A percentile compares a stretch with the other conserved stretches of the same genome.
phyloP scores from a whole-genome alignment of 2,797 vertebrate species.

The Molossus molossus region DNA sequence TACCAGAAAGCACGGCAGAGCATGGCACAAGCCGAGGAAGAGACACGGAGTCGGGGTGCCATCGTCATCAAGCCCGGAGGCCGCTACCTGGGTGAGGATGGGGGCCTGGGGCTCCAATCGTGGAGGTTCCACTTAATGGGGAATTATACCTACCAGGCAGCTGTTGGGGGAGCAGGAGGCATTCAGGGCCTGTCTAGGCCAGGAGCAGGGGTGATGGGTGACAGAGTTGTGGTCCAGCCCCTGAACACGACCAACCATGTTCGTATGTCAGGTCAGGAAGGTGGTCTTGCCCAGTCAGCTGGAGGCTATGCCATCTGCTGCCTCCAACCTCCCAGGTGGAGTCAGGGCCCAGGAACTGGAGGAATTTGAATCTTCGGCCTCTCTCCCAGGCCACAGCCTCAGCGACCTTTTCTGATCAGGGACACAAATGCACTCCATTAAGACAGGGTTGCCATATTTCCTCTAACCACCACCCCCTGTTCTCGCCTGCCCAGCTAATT shows the following conservation, averaged over 20 bases:
- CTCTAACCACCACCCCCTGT: neutral
- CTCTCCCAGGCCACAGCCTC: neutral
- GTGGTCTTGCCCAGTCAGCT: neutral
- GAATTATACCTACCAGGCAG: neutral
- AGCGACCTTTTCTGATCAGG: neutral
- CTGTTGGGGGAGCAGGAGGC: neutral
- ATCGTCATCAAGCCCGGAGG: slow-evolving; percentile 98
- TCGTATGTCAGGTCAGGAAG: neutral
- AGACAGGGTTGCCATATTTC: slow-evolving; percentile 42
- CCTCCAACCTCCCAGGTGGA: neutral
- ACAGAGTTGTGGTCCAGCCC: neutral
- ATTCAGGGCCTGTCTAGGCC: neutral
- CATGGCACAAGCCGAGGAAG: slow-evolving; percentile 98
- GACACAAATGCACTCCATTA: fast-evolving
- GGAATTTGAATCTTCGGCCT: neutral
- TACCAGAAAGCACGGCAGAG: slow-evolving; percentile 98
- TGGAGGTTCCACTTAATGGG: no score
- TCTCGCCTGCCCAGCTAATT: slow-evolving; percentile 49
- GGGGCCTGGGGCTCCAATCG: neutral
- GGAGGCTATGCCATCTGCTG: neutral
- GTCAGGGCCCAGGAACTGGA: neutral
- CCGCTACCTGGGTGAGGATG: slow-evolving; percentile 94
- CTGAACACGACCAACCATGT: no score
- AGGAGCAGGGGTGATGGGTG: neutral
- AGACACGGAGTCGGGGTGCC: slow-evolving; percentile 96